phyloP scores from a whole-genome alignment of 2,797 vertebrate genomes.

The Centroberyx gerrardi region DNA sequence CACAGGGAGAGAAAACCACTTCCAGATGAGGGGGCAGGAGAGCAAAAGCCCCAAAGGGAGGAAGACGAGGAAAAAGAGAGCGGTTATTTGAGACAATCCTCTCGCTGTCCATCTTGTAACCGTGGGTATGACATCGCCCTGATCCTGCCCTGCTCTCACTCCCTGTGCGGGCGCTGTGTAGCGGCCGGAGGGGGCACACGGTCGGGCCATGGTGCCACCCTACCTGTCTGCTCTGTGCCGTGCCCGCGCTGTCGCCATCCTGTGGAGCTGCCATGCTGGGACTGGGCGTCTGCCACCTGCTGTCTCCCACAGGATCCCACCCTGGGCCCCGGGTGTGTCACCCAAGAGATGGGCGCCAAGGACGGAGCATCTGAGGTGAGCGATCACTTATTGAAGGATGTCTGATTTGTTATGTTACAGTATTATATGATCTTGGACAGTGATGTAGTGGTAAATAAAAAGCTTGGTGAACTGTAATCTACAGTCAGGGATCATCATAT shows the following conservation, averaged over 20 bases:
- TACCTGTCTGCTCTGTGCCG: constrained; percentile 56
- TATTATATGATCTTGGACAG: background rate
- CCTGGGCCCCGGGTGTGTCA: constrained; percentile 22
- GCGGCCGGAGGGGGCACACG: constrained; percentile 25
- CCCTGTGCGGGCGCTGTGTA: constrained; percentile 75
- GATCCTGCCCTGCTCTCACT: constrained; percentile 83
- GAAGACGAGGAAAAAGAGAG: constrained; percentile 22
- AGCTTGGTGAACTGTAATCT: no score
- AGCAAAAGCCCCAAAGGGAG: background rate
- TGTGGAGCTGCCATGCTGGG: constrained; percentile 82
- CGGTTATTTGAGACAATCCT: constrained; percentile 37
- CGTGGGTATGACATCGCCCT: constrained; percentile 42
- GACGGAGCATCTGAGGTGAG: constrained; percentile 33
- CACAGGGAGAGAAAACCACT: constrained; percentile 3
- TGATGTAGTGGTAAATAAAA: no score
- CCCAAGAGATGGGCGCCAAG: background rate
- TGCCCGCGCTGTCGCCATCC: constrained; percentile 73
- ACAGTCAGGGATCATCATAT: no score
- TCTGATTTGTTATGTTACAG: background rate
- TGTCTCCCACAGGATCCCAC: constrained; percentile 77
- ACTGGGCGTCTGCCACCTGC: constrained; percentile 69
- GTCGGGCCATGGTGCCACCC: background rate
- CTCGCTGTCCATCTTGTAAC: constrained; percentile 74
- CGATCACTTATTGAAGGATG: background rate
- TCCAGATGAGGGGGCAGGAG: background rate